These are phyloP conservation scores for Apodemia duryi DNA, from an alignment of 2,888 invertebrate genomes.

Conservation along the genomic window DNA sequence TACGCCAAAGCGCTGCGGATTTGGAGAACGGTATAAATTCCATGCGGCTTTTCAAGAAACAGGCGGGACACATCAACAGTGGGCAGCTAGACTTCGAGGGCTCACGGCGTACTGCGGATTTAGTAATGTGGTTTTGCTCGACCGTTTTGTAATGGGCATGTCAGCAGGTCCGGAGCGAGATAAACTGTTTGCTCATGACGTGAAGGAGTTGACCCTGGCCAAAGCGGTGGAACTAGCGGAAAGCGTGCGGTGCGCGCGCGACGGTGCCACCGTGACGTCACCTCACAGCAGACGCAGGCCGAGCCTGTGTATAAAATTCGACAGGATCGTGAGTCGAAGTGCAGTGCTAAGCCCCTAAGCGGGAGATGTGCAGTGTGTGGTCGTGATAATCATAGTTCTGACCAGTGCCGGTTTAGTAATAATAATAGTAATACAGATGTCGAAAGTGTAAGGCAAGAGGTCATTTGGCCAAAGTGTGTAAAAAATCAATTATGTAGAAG, in stretches of 20 bases:
- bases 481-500: conserved; percentile 1
- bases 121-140: conserved; percentile 25
- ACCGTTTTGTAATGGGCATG: conserved; percentile 28
- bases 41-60: conserved; percentile 6
- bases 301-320: conserved; percentile 12
- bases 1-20: not conserved
- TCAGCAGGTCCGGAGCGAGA: conserved; percentile 1
- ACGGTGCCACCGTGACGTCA: conserved; percentile 9
- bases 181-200: conserved; percentile 9
- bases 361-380: not conserved
- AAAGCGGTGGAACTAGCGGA: conserved; percentile 26
- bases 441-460: not conserved
- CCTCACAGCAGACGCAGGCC: not conserved
- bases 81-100: conserved; percentile 27
- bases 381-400: not conserved
- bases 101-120: conserved; percentile 26
- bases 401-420: conserved; percentile 9
- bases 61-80: conserved; percentile 17
- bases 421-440: not conserved
- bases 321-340: not conserved
- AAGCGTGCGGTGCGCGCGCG: conserved; percentile 22
- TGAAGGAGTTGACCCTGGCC: conserved; percentile 17
- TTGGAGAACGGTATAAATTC: conserved; percentile 7
- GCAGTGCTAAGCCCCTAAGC: not conserved
- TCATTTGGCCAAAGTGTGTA: conserved; percentile 14